Conservation (phyloP, 2,888 invertebrate genomes). For the Myathropa florea region DNA sequence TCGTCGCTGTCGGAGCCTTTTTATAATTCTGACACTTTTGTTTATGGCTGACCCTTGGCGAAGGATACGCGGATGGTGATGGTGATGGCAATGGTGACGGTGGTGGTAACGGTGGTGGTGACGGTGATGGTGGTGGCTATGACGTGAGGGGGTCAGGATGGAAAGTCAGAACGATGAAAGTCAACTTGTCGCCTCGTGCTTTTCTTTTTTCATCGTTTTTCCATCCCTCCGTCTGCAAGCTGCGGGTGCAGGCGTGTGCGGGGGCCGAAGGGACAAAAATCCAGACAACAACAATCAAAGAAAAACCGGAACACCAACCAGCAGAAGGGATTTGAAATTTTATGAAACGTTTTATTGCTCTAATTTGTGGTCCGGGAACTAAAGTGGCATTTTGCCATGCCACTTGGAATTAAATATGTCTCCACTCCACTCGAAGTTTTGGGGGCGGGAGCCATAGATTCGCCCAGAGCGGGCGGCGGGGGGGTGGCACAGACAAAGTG, state of each 20-base stretch:
- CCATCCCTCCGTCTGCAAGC: background rate
- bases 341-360: slow-evolving; percentile 80
- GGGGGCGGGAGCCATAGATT: background rate
- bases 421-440: slow-evolving; percentile 13
- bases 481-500: background rate
- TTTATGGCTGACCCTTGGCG: slow-evolving; percentile 65
- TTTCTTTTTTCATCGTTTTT: background rate
- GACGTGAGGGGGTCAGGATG: slow-evolving; percentile 43
- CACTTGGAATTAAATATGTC: slow-evolving; percentile 69
- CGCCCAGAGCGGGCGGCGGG: background rate
- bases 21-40: slow-evolving; percentile 70
- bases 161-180: slow-evolving; percentile 42
- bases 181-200: slow-evolving; percentile 55
- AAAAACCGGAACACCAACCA: slow-evolving; percentile 66
- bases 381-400: slow-evolving; percentile 79
- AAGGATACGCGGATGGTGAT: slow-evolving; percentile 30
- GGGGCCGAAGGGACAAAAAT: slow-evolving; percentile 1
- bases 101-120: background rate
- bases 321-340: slow-evolving; percentile 74
- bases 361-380: slow-evolving; percentile 78
- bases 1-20: slow-evolving; percentile 37
- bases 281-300: slow-evolving; percentile 58
- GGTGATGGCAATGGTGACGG: background rate
- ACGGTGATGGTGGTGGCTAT: slow-evolving; percentile 6
- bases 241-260: background rate